Base-by-base conservation (phyloP, 2,797 vertebrate species). In the Bradypodion ventrale region DNA sequence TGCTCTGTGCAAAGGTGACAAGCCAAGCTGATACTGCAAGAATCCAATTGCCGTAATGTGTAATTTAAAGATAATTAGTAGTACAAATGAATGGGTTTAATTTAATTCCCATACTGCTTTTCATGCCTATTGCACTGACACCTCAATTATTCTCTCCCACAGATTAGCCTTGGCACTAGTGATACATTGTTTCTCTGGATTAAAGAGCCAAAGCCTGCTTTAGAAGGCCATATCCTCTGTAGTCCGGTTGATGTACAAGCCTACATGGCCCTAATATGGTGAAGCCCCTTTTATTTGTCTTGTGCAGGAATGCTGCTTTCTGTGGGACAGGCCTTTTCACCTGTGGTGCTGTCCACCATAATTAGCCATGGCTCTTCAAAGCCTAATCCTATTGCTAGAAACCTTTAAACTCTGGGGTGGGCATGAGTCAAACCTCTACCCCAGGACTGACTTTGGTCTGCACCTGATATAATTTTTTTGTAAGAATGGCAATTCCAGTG, bases 261-360 rank as follows among this genome's bases (percentile, higher is more conserved):
- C 0, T 98, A 97, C 91, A 99, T 99, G 98, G 98, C 97, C 12
- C 96, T 99, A 85, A 92, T 99, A 84, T 99, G 98, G 98, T 99
- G 95, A 93, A 12, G 8, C 8, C 15, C 60, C 37, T 65, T 59
- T 85, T 76, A 87, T 83, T 56, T 59, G 82, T 85, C 83, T 52
- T 85, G n/a, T 70, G 1, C 80, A 46, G 89, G 85, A 75, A 35
- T 16, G 37, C 10, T 42, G 27, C 25, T 32, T 79, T 74, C 19
- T 56, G 21, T 56, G 52, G 52, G 52, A 56, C 16, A 56, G 52
- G 15, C 52, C 56, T 56, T 65, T 56, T 65, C 25, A 40, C 35
- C 32, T 27, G 2, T 4, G 10, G 2, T 63, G 7, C 35, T 32
- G 13, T 2, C 25, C 32, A 12, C 44, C 21, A 7, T 63, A 7